Percentiles rank a stretch among this genome's conserved stretches.
Evolutionary conservation across 2,888 invertebrate species (phyloP).

Genomic region (Dryobotodes eremita): DNA sequence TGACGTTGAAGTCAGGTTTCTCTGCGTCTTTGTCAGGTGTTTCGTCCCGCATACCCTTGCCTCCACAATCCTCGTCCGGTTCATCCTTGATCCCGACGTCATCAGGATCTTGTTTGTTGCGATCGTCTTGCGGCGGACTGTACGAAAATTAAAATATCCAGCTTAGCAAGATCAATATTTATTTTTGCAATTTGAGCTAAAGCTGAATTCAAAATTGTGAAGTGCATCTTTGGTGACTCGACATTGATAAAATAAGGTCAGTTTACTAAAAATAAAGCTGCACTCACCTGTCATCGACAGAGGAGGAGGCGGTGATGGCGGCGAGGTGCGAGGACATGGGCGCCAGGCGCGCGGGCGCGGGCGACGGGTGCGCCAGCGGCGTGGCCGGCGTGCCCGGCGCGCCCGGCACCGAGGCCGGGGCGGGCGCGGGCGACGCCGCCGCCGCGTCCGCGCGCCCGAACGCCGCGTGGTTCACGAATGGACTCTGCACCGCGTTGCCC

Average conservation of each 20-base stretch:
- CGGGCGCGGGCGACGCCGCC: conserved; percentile 81
- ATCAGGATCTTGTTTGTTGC: conserved; percentile 93
- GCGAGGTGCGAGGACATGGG: conserved; percentile 83
- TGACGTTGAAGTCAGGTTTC: conserved; percentile 76
- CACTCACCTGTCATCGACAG: conserved; percentile 65
- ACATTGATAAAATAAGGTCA: too few relatives aligned
- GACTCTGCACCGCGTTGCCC: conserved; percentile 88
- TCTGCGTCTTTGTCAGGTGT: conserved; percentile 90
- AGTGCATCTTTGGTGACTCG: too few relatives aligned
- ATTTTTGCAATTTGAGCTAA: not conserved
- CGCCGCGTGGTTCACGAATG: conserved; percentile 88
- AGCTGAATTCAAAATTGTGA: not conserved
- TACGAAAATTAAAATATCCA: conserved; percentile 2
- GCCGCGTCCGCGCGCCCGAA: conserved; percentile 74
- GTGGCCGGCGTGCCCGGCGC: conserved; percentile 69
- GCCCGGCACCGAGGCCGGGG: conserved; percentile 81
- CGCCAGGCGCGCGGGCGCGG: conserved; percentile 66
- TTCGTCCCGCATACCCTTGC: conserved; percentile 92
- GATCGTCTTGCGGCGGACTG: conserved; percentile 91
- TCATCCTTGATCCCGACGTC: conserved; percentile 93
- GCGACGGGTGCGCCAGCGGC: conserved; percentile 78
- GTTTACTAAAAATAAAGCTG: too few relatives aligned
- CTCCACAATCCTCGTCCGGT: conserved; percentile 91
- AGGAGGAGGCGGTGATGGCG: conserved; percentile 53
- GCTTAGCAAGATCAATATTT: not conserved